A percentile compares a stretch with the other conserved stretches of the same genome.
phyloP scores from a whole-genome alignment of 2,797 vertebrate species.

The Emys orbicularis region DNA sequence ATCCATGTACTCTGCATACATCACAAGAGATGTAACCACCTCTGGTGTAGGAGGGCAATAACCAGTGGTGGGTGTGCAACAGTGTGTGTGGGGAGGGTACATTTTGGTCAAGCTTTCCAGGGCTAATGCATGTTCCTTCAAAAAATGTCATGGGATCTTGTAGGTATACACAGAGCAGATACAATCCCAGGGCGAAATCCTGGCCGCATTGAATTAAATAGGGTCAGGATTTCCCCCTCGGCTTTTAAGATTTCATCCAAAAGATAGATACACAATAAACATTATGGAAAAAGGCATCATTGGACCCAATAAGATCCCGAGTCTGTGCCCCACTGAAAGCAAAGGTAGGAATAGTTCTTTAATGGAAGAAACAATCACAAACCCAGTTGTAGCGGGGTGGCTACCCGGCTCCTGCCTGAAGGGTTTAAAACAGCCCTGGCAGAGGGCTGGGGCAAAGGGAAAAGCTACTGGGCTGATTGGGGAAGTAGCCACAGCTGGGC shows the following conservation, averaged over 20 bases:
- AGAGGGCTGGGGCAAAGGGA: too few species aligned
- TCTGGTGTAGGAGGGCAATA: not conserved
- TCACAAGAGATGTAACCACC: not conserved
- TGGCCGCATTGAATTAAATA: not conserved
- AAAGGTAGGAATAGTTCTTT: not conserved
- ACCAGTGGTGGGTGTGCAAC: not conserved
- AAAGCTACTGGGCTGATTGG: too few species aligned
- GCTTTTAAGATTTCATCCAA: not conserved
- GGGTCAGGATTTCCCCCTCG: not conserved
- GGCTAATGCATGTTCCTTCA: not conserved
- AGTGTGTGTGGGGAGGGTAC: not conserved
- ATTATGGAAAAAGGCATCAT: not conserved
- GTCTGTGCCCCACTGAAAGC: too few species aligned
- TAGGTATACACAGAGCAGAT: rapidly evolving
- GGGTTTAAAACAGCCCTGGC: too few species aligned
- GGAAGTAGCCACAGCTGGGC: too few species aligned
- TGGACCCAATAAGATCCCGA: not conserved
- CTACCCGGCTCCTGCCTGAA: too few species aligned
- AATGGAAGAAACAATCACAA: not conserved
- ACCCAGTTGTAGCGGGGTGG: too few species aligned
- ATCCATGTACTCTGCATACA: not conserved
- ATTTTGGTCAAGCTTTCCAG: not conserved
- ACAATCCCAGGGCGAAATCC: not conserved
- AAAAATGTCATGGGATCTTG: not conserved
- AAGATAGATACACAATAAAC: not conserved